Evolutionary conservation across 1,140 invertebrate species (phyloP), one percentile per base, ranked within the genome.

Genomic region (Metopolophium dirhodum): DNA sequence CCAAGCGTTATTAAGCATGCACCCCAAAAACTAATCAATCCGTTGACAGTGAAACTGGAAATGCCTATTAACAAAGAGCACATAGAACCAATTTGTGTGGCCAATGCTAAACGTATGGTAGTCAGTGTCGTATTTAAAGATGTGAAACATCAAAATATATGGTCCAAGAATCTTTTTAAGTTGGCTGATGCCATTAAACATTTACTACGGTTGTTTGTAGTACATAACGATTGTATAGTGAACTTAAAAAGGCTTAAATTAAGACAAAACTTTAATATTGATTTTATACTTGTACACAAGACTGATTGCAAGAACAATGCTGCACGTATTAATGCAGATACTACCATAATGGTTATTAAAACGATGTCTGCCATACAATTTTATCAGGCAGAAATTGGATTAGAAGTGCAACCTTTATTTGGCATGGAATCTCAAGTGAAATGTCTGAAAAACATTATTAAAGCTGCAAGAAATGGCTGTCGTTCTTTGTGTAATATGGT

Each of bases 281-380:
- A 61, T 49, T 87, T 37, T 47, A 86, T 90, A 92, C 51, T 85
- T 26, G 23, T 92, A 45, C 89, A 91, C 68, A 61, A 87, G 22
- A 94, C 90, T 86, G 83, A 86, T 77, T 92, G 93, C 47, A 83
- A 85, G 7, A 91, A 94, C n/a, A 86, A 82, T 85, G 91, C 30
- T 57, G 91, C 91, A 30, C 49, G n/a, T 37, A 83, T 57, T n/a
- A 86, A 51, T 41, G 1, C 49, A 35, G 49, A 93, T 37, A 93
- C 91, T 57, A 8, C 77, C 14, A 85, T 93, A 41, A 54, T 57
- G 14, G 20, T 93, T 85, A 57, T 93, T 14, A 54, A 93, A 93
- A 57, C 91, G 14, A 93, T 93, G 91, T 85, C 77, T 30, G 18
- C 47, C 35, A 41, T 54, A 86, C 47, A 93, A 54, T 93, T 57